phyloP scores from a whole-genome alignment of 2,888 invertebrate species.

The Epistrophe grossulariae region DNA sequence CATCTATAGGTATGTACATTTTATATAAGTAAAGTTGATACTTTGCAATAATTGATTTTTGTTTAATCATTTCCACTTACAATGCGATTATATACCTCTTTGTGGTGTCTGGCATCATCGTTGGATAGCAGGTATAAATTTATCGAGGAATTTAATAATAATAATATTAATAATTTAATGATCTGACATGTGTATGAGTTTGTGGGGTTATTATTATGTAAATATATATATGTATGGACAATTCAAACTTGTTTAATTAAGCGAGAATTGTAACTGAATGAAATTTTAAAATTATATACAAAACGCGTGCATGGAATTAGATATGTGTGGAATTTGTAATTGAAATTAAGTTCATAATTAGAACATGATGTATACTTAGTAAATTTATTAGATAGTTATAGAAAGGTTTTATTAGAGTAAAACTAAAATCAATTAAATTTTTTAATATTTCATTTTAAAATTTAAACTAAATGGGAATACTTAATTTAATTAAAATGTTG shows the following conservation, averaged over 20 bases:
- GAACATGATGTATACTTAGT: neutral
- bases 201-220: neutral
- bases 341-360: neutral
- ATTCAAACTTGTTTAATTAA: slow-evolving; percentile 19
- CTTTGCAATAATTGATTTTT: slow-evolving; percentile 72
- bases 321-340: slow-evolving; percentile 2
- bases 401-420: neutral
- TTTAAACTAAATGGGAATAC: too few relatives aligned
- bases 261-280: slow-evolving; percentile 6
- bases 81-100: slow-evolving; percentile 59
- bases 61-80: slow-evolving; percentile 72
- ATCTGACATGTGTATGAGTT: neutral
- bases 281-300: neutral
- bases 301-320: slow-evolving; percentile 24
- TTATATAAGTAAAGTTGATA: slow-evolving; percentile 45
- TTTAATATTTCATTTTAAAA: too few relatives aligned
- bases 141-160: slow-evolving; percentile 41
- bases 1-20: neutral
- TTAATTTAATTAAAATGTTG: too few relatives aligned
- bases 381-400: too few relatives aligned
- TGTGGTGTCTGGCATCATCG: slow-evolving; percentile 43
- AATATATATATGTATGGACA: neutral
- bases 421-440: too few relatives aligned
- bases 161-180: slow-evolving; percentile 23
- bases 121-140: slow-evolving; percentile 36